Evolutionary conservation across 2,888 invertebrate species (phyloP), one percentile per base, ranked within the genome.

Genomic region (Drosophila rubida): DNA sequence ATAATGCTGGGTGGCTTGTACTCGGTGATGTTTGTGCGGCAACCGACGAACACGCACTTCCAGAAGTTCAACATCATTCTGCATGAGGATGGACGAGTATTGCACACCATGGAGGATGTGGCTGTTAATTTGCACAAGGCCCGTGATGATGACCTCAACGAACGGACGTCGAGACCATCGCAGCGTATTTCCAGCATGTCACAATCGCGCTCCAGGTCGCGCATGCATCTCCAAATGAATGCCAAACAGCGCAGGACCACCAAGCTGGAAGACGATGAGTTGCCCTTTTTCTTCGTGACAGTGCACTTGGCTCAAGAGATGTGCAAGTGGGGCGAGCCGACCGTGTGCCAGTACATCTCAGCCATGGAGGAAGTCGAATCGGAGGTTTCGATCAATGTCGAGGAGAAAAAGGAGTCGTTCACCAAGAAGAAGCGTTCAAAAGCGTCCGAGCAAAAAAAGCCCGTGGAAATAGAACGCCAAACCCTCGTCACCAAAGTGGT

Each of bases 1-100:
- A 70, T 88, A 0, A 77, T 92, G 25, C 63, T 90, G 35, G 91
- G 92, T 4, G 91, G 91, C 0, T 48, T 91, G 0, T 91, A 91
- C 71, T 86, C 89, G 14, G 50, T 91, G 0, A 65, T 87, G 49
- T 81, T 87, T 57, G 80, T 91, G 2, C 67, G 69, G 0, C 90
- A 89, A 9, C 88, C 89, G 2, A 23, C 30, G 0, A 80, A 81
- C 45, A 70, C 66, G 0, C 71, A 87, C n/a, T 85, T 81, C 22
- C 65, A 83, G 13, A 72, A 66, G 22, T 83, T 90, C 5, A 91
- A 89, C 41, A 77, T 91, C 39, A 75, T 89, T 0, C 80, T 89
- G 73, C 90, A 90, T 41, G 71, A 78, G 23, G 69, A 87, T 32
- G 61, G 78, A 0, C 76, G 77, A 0, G 22, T 80, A 2, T 22